A percentile compares a stretch with the other conserved stretches of the same genome.
These are phyloP conservation scores for human (Homo sapiens) DNA, from an alignment of 2,113 vertebrate genomes.

Conservation along the genomic window GRCh38 chr14:78863501-78864000, in stretches of 20 bases:
- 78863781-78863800: neutral
- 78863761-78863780: neutral
- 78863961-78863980: neutral
- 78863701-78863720: neutral
- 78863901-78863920: neutral
- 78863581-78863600: neutral
- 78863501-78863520: neutral
- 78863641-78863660: neutral
- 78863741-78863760: neutral
- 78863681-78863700: neutral
- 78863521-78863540: neutral
- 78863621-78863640: neutral
- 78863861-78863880: neutral
- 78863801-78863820: neutral
- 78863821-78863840: neutral
- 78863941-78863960: neutral
- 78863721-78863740: neutral
- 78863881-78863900: neutral
- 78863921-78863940: constrained; percentile 5
- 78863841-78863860: neutral
- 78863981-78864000: neutral
- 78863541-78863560: neutral
- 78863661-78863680: neutral
- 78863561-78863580: constrained; percentile 5
- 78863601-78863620: neutral